Base-by-base conservation (phyloP, 2,888 invertebrate genomes). In the Drosophila silvestris region DNA sequence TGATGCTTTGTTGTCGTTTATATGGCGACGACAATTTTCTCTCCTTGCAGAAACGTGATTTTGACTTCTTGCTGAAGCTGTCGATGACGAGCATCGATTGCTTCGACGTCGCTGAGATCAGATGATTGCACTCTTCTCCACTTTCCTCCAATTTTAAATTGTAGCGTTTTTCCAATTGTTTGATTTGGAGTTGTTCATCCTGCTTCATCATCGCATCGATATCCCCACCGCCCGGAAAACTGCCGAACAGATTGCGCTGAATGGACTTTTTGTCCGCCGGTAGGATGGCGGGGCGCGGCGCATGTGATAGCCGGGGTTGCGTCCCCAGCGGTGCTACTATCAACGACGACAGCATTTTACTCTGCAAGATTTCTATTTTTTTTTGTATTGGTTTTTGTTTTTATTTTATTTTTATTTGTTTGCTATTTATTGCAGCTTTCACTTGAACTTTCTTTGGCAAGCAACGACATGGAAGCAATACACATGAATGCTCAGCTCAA, bases 391-490 rank as follows among this genome's bases (percentile, higher is more conserved):
- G 7, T 39, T n/a, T 56, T 56, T 37, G 5, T 7, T 50, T 58
- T 28, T 52, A 7, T 28, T 30, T 26, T 67, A 51, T 10, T 30
- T 44, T 37, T 67, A 51, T 10, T 30, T 44, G 35, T 51, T 58
- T 50, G 12, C 30, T 52, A 59, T 63, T 56, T 41, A 19, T 72
- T 44, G 16, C 32, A 53, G 77, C 79, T 82, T 83, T 87, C 77
- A 82, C 82, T 74, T 62, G 44, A 77, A 80, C 77, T 83, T 81
- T 69, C 67, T 70, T 79, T 65, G 62, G 53, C 50, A 66, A 62
- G 47, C 26, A 44, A 64, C 57, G 37, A 57, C 56, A 70, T 59
- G 64, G 54, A 70, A 50, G 59, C 67, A 70, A 52, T 57, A 62
- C 47, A 60, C 56, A 62, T 53, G 44, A 44, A 19, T 22, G 72